Base-by-base conservation (phyloP, 2,797 vertebrate genomes). In the Galaxias olidus region DNA sequence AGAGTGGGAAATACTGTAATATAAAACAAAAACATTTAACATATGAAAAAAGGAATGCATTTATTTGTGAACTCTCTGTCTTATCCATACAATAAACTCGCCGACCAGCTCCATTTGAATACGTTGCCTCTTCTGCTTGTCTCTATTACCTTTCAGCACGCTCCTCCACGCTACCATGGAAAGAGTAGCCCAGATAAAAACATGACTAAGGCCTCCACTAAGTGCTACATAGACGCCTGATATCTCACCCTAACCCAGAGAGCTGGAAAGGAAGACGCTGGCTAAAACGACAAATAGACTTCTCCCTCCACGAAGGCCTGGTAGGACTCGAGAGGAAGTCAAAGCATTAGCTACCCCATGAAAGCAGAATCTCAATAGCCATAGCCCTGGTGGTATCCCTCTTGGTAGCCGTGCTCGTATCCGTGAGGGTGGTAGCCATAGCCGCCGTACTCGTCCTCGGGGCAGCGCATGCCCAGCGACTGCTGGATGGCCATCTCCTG, bases 401-500 rank as follows among this genome's bases (percentile, higher is more conserved):
- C 94, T 77, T 96, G 95, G 77, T 99, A 97, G 20, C 95, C 95
- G n/a, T 96, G 94, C 51, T 96, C 95, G 64, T 98, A 98, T 20
- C 96, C 96, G 59, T 98, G 96, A 65, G 94, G 94, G 72, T 98
- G 96, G 87, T 99, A 98, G 67, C 96, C 95, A 1, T 99, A 98
- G 66, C 95, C 95, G 1, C 95, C 96, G 1, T 99, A 98, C 81
- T 98, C 96, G 12, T 98, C 96, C 66, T 99, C 97, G 0, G 97
- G 97, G 76, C 98, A 99, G 66, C 96, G 96, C 96, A 99, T 98
- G 46, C 98, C 98, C 1, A 99, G 90, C 0, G 95, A 98, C 79
- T 99, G 97, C 87, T 99, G 98, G 76, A 99, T 99, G 71, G 97
- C 96, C 98, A 99, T 99, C 85, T 99, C 98, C 81, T 99, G 98